A percentile compares a stretch with the other conserved stretches of the same genome.
Conservation (phyloP, 2,797 vertebrate species). For the Alcedo quadribrachys region DNA sequence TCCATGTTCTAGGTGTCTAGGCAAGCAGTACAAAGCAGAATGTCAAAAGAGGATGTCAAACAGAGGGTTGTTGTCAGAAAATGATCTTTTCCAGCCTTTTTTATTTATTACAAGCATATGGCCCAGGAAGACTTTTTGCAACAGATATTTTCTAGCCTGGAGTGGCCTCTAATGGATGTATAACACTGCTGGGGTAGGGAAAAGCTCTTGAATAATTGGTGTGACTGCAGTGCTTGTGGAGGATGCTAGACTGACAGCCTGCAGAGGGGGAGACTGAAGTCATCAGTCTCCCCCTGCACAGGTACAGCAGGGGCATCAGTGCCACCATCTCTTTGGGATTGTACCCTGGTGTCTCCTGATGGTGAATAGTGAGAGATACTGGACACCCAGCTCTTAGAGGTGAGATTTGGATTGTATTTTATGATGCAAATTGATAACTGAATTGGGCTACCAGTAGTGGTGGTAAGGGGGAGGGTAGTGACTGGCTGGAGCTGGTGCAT, state of each 20-base stretch:
- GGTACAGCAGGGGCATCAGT: background rate
- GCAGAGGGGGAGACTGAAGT: background rate
- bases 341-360: background rate
- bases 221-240: constrained; percentile 34
- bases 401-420: background rate
- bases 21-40: background rate
- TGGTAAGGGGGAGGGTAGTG: background rate
- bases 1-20: background rate
- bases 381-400: background rate
- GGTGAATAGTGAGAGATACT: background rate
- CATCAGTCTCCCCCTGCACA: constrained; percentile 50
- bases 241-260: constrained; percentile 12
- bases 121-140: constrained; percentile 23
- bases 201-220: constrained; percentile 67
- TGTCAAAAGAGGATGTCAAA: background rate
- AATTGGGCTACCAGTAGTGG: background rate
- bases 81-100: constrained; percentile 43
- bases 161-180: constrained; percentile 57
- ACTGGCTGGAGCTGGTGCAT: background rate
- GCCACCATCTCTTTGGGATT: background rate
- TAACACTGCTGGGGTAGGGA: constrained; percentile 35
- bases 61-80: constrained; percentile 46
- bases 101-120: constrained; percentile 58
- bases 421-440: too few species aligned
- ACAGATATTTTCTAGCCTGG: constrained; percentile 49